Conservation (phyloP, 2,797 vertebrate genomes). For the Adelosebastes latens region DNA sequence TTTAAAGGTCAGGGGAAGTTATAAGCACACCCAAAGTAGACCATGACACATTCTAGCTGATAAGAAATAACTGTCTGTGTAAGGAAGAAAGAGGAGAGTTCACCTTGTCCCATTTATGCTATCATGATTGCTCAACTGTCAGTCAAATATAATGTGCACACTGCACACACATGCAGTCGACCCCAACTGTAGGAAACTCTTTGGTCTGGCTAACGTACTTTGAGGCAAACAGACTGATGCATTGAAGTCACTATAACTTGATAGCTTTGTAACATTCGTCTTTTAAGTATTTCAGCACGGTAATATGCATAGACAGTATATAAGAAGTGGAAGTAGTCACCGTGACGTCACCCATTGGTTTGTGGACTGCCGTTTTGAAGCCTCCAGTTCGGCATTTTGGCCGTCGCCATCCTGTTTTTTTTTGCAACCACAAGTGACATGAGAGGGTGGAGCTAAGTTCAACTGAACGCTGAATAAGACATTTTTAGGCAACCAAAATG, state of each 20-base stretch:
- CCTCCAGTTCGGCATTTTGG: too few species aligned
- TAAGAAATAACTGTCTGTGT: conserved; percentile 77
- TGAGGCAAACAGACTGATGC: conserved; percentile 26
- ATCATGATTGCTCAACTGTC: conserved; percentile 79
- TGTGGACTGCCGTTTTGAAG: too few species aligned
- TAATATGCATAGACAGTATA: background rate
- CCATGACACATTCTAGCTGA: conserved; percentile 73
- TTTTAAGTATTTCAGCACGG: background rate
- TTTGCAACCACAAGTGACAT: too few species aligned
- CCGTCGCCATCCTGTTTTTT: too few species aligned
- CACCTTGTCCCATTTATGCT: conserved; percentile 80
- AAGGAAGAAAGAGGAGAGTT: conserved; percentile 68
- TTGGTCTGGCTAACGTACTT: conserved; percentile 21
- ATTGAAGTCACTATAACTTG: background rate
- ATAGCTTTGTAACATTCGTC: background rate
- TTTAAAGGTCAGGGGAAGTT: conserved; percentile 83
- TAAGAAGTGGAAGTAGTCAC: too few species aligned
- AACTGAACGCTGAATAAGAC: too few species aligned
- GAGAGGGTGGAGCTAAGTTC: too few species aligned
- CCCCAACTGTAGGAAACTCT: conserved; percentile 31
- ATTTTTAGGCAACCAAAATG: too few species aligned
- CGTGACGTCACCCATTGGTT: too few species aligned
- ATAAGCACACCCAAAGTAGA: conserved; percentile 76
- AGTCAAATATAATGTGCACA: conserved; percentile 76
- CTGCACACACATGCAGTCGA: conserved; percentile 49